Evolutionary conservation across 2,797 vertebrate genomes (phyloP).

Genomic region (Pseudopleuronectes americanus): DNA sequence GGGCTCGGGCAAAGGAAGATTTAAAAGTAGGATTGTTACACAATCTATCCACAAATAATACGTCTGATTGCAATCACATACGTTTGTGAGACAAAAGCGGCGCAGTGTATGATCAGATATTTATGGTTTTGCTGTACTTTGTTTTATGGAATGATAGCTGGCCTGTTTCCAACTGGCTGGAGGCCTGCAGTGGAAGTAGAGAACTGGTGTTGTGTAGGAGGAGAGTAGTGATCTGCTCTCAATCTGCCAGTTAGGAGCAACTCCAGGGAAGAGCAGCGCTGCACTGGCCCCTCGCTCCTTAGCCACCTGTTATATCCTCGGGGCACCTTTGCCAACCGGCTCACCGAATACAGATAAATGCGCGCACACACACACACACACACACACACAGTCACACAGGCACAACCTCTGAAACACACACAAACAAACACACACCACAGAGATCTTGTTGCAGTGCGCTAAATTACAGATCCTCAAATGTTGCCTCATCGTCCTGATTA

Average conservation of each 20-base stretch:
- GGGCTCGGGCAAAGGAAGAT: conserved; percentile 22
- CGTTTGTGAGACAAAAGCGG: neutral
- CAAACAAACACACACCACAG: conserved; percentile 33
- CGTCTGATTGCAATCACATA: conserved; percentile 2
- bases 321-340: conserved; percentile 53
- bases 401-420: conserved; percentile 20
- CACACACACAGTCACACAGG: conserved; percentile 5
- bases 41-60: neutral
- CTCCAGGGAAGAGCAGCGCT: conserved; percentile 62
- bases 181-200: conserved; percentile 46
- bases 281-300: conserved; percentile 43
- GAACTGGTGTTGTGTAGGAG: conserved; percentile 62
- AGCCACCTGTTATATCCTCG: conserved; percentile 77
- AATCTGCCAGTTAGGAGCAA: conserved; percentile 67
- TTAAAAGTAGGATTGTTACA: conserved; percentile 9
- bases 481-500: conserved; percentile 65
- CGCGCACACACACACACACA: conserved; percentile 5
- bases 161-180: conserved; percentile 50
- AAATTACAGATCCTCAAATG: conserved; percentile 60
- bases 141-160: conserved; percentile 33
- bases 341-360: conserved; percentile 32
- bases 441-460: conserved; percentile 66
- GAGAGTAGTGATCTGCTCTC: conserved; percentile 63
- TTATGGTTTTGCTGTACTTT: conserved; percentile 21
- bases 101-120: conserved; percentile 16